Percentiles rank a stretch among this genome's conserved stretches.
These are phyloP conservation scores for Drosophila bocqueti DNA, from an alignment of 1,140 invertebrate species.

Conservation along the genomic window DNA sequence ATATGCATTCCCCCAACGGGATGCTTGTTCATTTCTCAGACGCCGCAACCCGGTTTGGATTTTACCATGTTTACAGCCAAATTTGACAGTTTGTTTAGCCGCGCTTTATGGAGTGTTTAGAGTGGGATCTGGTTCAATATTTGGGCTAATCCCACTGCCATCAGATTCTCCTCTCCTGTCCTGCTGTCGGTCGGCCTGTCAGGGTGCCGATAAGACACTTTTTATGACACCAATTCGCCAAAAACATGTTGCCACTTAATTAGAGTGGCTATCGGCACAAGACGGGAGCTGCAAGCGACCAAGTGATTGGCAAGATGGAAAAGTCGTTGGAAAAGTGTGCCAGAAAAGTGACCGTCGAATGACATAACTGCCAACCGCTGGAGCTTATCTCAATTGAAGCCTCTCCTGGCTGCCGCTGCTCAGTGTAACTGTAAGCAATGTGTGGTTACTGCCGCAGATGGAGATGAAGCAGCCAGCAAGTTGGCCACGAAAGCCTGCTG, in stretches of 20 bases:
- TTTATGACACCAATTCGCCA: slow-evolving; percentile 65
- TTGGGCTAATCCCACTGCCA: slow-evolving; percentile 55
- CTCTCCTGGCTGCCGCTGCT: slow-evolving; percentile 49
- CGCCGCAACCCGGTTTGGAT: slow-evolving; percentile 43
- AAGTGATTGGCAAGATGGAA: slow-evolving; percentile 41
- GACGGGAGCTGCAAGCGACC: slow-evolving; percentile 1
- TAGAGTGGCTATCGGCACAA: slow-evolving; percentile 60
- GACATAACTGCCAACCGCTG: slow-evolving; percentile 65
- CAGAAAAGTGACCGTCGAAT: slow-evolving; percentile 54
- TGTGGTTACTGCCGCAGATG: slow-evolving; percentile 48
- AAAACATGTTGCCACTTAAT: slow-evolving; percentile 62
- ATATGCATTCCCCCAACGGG: slow-evolving; percentile 54
- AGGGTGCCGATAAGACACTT: slow-evolving; percentile 57
- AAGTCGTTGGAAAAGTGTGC: slow-evolving; percentile 55
- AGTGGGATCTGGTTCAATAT: slow-evolving; percentile 41
- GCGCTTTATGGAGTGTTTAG: slow-evolving; percentile 29
- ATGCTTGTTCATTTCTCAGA: slow-evolving; percentile 60
- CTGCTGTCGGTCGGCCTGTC: slow-evolving; percentile 20
- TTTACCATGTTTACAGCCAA: slow-evolving; percentile 59
- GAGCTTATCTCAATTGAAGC: slow-evolving; percentile 77
- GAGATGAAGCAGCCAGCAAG: slow-evolving; percentile 32
- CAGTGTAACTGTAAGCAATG: slow-evolving; percentile 75
- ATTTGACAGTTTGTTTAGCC: slow-evolving; percentile 62
- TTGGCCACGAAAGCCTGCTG: slow-evolving; percentile 18
- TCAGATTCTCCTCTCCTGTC: background rate